Conservation (phyloP, 2,113 vertebrate genomes). For the Pica pica region DNA sequence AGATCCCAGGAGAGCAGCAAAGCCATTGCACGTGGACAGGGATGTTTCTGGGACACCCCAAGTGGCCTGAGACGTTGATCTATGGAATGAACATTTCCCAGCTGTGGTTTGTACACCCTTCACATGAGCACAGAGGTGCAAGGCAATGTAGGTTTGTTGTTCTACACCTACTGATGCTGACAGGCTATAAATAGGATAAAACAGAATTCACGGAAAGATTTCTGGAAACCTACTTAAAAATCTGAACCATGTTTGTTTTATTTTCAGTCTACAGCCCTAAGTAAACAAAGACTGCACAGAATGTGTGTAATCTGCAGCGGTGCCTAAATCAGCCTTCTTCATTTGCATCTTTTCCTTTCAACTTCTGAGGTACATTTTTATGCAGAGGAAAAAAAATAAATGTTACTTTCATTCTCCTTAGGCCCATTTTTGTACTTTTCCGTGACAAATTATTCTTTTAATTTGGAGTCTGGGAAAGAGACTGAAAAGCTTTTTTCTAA, state of each 20-base stretch:
- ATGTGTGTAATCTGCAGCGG: background rate
- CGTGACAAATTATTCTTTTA: slow-evolving; percentile 42
- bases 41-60: background rate
- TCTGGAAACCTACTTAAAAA: background rate
- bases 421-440: slow-evolving; percentile 19
- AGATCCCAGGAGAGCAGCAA: background rate
- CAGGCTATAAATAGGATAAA: background rate
- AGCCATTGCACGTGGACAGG: background rate
- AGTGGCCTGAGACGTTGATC: fast-evolving
- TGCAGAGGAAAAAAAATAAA: background rate
- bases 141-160: background rate
- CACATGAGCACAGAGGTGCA: background rate
- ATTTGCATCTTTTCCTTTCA: slow-evolving; percentile 16
- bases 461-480: slow-evolving; percentile 10
- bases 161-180: background rate
- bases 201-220: background rate
- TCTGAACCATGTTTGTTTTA: background rate
- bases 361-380: background rate
- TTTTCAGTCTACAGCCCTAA: background rate
- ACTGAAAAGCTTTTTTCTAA: slow-evolving; percentile 33
- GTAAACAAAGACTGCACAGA: background rate
- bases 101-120: background rate
- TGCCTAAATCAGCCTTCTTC: background rate
- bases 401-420: background rate
- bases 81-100: fast-evolving